These are phyloP conservation scores for Zaprionus kolodkinae DNA, from an alignment of 1,140 invertebrate species.

Conservation along the genomic window DNA sequence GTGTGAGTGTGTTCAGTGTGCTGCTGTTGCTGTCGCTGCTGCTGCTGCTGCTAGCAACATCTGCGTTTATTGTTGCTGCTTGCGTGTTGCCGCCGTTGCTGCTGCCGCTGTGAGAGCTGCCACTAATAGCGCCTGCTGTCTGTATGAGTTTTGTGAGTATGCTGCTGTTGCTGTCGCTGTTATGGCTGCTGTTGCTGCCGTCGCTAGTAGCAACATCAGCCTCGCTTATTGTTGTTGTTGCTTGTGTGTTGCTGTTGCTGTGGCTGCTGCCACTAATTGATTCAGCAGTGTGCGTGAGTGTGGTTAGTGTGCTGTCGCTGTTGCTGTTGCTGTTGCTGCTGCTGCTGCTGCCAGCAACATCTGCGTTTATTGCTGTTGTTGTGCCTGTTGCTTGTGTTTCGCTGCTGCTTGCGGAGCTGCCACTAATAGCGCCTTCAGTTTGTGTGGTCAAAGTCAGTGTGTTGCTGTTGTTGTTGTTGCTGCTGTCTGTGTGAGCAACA, in stretches of 20 bases:
- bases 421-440: slow-evolving; percentile 6
- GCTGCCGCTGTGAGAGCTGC: neutral
- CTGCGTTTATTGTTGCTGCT: slow-evolving; percentile 1
- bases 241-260: neutral
- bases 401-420: neutral
- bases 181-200: no score
- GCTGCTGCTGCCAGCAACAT: neutral
- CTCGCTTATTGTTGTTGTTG: no score
- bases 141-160: no score
- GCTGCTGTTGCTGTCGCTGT: no score
- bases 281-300: neutral
- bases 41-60: neutral
- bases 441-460: neutral
- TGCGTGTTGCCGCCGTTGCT: neutral
- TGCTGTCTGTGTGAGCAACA: slow-evolving; percentile 5
- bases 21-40: neutral
- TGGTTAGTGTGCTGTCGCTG: neutral
- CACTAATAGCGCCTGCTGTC: slow-evolving; percentile 5
- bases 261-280: neutral
- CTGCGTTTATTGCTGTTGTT: neutral
- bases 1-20: neutral
- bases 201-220: no score
- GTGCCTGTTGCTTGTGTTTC: neutral
- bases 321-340: slow-evolving; percentile 10
- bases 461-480: slow-evolving; percentile 5